phyloP scores from a whole-genome alignment of 37 sponge, comb jelly and placozoan species.

The Diacarnus erythraeanus region DNA sequence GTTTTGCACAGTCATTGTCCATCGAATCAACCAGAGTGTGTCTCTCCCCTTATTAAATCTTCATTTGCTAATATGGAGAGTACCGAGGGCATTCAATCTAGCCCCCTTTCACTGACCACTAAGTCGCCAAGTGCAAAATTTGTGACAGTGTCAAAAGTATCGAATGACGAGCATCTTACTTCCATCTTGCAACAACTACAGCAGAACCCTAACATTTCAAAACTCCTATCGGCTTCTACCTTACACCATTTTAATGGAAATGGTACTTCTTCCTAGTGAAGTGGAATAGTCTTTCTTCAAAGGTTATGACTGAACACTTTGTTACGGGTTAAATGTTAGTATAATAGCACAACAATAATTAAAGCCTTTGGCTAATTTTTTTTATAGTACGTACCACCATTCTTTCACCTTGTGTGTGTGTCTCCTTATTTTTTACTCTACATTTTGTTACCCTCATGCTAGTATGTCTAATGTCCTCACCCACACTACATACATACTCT shows the following conservation, averaged over 20 bases:
- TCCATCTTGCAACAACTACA: slow-evolving; percentile 40
- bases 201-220: slow-evolving; percentile 22
- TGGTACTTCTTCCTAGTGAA: neutral
- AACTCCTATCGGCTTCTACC: slow-evolving; percentile 10
- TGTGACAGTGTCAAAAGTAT: slow-evolving; percentile 57
- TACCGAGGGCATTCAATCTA: neutral
- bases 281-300: no score
- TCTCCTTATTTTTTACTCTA: no score
- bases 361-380: no score
- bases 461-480: no score
- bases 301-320: no score
- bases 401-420: no score
- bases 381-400: no score
- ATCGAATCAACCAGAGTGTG: neutral
- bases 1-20: slow-evolving; percentile 19
- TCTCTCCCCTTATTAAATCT: slow-evolving; percentile 37
- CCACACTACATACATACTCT: no score
- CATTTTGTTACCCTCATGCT: no score
- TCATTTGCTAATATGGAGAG: neutral
- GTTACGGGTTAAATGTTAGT: no score
- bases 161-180: slow-evolving; percentile 5
- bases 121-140: slow-evolving; percentile 51
- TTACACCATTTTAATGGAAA: slow-evolving; percentile 1
- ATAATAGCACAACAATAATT: no score
- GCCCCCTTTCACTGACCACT: slow-evolving; percentile 8